Percentiles rank a stretch among this genome's conserved stretches.
phyloP scores from a whole-genome alignment of 1,140 invertebrate species.

The Halotydeus destructor region DNA sequence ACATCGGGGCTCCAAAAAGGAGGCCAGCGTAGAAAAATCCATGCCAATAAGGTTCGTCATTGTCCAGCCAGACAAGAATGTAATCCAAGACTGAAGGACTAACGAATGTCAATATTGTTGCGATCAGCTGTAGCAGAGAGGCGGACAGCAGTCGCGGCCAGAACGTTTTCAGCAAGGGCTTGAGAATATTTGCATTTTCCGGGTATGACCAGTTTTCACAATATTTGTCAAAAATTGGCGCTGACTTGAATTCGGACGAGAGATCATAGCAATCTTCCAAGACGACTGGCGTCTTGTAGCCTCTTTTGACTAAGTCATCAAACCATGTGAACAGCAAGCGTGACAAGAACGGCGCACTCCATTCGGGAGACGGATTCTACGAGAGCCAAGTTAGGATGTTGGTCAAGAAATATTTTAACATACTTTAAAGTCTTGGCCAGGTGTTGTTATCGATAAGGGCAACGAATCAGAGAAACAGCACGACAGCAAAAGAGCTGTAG shows the following conservation, averaged over 20 bases:
- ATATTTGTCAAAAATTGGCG: too few species aligned
- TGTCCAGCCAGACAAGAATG: slow-evolving; percentile 17
- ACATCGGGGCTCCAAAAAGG: too few species aligned
- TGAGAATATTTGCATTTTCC: slow-evolving; percentile 23
- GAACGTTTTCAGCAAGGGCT: slow-evolving; percentile 39
- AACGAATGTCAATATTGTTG: slow-evolving; percentile 64
- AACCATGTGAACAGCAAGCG: slow-evolving; percentile 79
- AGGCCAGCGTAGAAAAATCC: slow-evolving; percentile 72
- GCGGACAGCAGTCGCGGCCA: slow-evolving; percentile 49
- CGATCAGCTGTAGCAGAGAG: slow-evolving; percentile 45
- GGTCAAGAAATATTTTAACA: too few species aligned
- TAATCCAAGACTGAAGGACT: slow-evolving; percentile 41
- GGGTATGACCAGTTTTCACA: too few species aligned
- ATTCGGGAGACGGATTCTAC: slow-evolving; percentile 40
- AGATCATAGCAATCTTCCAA: too few species aligned
- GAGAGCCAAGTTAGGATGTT: too few species aligned
- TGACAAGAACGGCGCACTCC: slow-evolving; percentile 60
- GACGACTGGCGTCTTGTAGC: slow-evolving; percentile 7
- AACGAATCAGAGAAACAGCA: too few species aligned
- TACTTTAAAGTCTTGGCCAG: too few species aligned
- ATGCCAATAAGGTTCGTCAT: slow-evolving; percentile 46
- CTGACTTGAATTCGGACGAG: too few species aligned
- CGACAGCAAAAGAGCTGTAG: too few species aligned
- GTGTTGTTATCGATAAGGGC: too few species aligned
- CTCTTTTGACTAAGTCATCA: slow-evolving; percentile 28